phyloP scores from a whole-genome alignment of 2,113 vertebrate genomes.

The Atractosteus spatula region DNA sequence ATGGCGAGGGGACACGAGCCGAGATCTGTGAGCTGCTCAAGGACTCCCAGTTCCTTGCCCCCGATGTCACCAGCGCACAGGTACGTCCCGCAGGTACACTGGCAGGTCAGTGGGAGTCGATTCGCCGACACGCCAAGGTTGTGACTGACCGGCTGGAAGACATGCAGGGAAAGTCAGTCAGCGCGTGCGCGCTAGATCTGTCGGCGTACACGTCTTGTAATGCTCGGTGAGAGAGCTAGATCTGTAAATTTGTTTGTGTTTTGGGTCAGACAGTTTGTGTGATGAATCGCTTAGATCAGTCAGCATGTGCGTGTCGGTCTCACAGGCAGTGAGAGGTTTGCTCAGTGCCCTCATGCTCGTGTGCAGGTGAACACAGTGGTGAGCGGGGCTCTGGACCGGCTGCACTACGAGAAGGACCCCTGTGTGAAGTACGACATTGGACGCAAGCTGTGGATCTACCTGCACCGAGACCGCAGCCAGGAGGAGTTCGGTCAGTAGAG shows the following conservation, averaged over 20 bases:
- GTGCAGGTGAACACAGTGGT: conserved; percentile 93
- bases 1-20: conserved; percentile 93
- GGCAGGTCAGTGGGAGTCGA: no score
- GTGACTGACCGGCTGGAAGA: no score
- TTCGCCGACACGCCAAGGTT: no score
- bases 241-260: not conserved
- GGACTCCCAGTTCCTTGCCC: conserved; percentile 94
- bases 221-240: no score
- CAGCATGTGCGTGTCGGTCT: not conserved
- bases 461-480: conserved; percentile 88
- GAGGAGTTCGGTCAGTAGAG: conserved; percentile 88
- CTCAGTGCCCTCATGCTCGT: not conserved
- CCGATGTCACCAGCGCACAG: conserved; percentile 95
- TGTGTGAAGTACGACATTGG: conserved; percentile 97
- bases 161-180: not conserved
- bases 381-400: conserved; percentile 88
- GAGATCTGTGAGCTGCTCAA: conserved; percentile 97
- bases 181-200: not conserved
- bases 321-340: no score
- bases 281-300: not conserved
- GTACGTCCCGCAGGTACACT: conserved; percentile 43
- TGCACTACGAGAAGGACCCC: conserved; percentile 97
- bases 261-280: not conserved
- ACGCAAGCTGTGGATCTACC: conserved; percentile 95
- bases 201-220: no score